phyloP scores from a whole-genome alignment of 2,113 vertebrate species.

The Podocnemis expansa region DNA sequence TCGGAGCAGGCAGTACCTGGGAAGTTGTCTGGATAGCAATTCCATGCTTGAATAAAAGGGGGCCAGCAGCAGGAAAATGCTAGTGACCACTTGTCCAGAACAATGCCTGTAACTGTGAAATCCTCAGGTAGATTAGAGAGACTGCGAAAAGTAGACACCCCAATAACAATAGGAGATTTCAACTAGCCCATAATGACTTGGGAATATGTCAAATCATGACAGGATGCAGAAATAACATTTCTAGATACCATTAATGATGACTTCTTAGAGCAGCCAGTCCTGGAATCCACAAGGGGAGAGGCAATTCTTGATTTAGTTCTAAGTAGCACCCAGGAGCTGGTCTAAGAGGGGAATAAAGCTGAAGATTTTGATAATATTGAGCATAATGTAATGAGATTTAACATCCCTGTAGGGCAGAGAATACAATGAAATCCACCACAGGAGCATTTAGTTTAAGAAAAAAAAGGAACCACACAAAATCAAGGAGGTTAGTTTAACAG shows the following conservation, averaged over 20 bases:
- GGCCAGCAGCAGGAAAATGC: background rate
- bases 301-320: background rate
- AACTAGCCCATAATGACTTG: background rate
- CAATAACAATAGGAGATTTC: background rate
- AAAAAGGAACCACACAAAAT: background rate
- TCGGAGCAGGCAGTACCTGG: background rate
- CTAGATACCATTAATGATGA: background rate
- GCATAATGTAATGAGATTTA: background rate
- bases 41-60: background rate
- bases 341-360: background rate
- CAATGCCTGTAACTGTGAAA: background rate
- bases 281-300: background rate
- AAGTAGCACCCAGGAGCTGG: background rate
- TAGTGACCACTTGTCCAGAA: background rate
- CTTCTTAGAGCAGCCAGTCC: background rate
- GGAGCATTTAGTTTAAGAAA: background rate
- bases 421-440: background rate
- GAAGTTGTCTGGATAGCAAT: background rate
- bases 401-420: background rate
- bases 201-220: background rate
- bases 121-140: background rate
- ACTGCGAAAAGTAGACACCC: background rate
- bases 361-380: too few species aligned
- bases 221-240: background rate
- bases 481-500: background rate